Evolutionary conservation across 37 sponge, comb jelly and placozoan species (phyloP).

Genomic region (Halichondria panicea): DNA sequence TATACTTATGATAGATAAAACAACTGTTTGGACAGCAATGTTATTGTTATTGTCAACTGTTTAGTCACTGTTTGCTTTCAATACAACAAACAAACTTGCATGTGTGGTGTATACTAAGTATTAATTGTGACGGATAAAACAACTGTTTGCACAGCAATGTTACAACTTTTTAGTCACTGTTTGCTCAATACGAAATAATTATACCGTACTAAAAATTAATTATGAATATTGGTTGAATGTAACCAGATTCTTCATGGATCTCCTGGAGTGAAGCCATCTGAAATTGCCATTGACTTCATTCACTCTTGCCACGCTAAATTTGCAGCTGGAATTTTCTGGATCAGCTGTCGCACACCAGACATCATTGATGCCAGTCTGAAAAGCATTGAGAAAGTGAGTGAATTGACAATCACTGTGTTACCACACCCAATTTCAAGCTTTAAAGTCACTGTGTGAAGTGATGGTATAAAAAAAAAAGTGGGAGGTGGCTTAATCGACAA

Average conservation of each 20-base stretch:
- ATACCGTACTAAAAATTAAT: neutral
- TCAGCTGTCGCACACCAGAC: conserved; percentile 13
- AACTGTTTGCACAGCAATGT: too few species aligned
- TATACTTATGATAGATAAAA: neutral
- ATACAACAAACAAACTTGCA: too few species aligned
- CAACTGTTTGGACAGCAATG: neutral
- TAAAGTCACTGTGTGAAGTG: neutral
- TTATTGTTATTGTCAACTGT: too few species aligned
- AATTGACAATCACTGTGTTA: neutral
- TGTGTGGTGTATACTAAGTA: too few species aligned
- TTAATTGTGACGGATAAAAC: too few species aligned
- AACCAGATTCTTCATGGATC: conserved; percentile 31
- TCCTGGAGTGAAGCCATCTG: conserved; percentile 23
- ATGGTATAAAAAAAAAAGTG: neutral
- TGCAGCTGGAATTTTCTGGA: conserved; percentile 41
- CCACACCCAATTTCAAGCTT: neutral
- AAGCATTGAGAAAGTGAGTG: neutral
- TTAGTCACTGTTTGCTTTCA: too few species aligned
- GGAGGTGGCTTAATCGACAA: too few species aligned
- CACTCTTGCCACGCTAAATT: conserved; percentile 24
- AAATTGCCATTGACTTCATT: conserved; percentile 45
- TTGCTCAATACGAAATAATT: too few species aligned
- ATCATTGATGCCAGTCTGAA: conserved; percentile 22
- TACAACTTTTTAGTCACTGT: too few species aligned
- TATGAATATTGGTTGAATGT: neutral